Evolutionary conservation across 1,140 invertebrate genomes (phyloP), one percentile per base, ranked within the genome.

Genomic region (Steinernema feltiae): DNA sequence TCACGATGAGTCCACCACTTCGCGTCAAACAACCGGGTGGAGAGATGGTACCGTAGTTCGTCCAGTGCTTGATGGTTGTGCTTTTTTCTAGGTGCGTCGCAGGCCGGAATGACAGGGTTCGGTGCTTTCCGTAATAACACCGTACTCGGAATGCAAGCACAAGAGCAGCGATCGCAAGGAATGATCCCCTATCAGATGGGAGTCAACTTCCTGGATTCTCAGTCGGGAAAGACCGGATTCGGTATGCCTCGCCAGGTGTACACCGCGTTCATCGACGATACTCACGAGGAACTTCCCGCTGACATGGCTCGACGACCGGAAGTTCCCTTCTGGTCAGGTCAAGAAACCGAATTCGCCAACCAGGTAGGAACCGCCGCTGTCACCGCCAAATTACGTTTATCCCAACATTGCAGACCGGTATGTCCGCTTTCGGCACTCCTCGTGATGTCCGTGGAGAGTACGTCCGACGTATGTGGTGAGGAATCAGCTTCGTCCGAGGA

Each of bases 121-220:
- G 84, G 84, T 29, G 82, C 85, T 24, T 86, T 86, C 82, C 80
- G 84, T 72, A 85, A 85, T 75, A 85, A 82, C 76, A 86, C 84
- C 32, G 78, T 84, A 72, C 48, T 74, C 74, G 32, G 53, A 32
- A 69, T 80, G 63, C 78, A 80, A 48, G 79, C 75, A 18, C 79
- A 80, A 70, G 79, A 81, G 21, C 72, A 78, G 48, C 48, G 78
- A 46, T 81, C 78, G 69, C 79, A 81, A 63, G 80, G 83, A 31
- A 76, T 85, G 79, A 86, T 85, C 74, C 85, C 85, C 69, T 85
- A 86, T 81, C 84, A 85, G 71, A 85, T 85, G 83, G 84, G 84
- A 75, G 85, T 85, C 53, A 85, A 85, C 72, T 85, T 86, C 79
- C 77, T 86, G 41, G 84, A 84, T 46, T 85, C 81, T 29, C 84